These are phyloP conservation scores for Gila orcuttii DNA, from an alignment of 2,113 vertebrate species.

Conservation along the genomic window DNA sequence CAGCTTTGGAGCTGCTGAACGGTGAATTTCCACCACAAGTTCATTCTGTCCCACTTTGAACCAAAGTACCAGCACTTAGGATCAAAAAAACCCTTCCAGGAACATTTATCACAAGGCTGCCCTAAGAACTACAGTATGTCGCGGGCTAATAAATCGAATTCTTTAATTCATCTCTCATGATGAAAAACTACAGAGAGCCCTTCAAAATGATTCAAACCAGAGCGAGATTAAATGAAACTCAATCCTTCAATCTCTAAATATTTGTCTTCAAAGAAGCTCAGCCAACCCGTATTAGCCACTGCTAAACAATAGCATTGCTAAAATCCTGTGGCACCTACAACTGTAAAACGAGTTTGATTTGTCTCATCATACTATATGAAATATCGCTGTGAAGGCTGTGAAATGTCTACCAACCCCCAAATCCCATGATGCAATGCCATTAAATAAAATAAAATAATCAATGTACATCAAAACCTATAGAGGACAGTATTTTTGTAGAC, in stretches of 20 bases:
- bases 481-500: not conserved
- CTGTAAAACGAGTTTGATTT: no score
- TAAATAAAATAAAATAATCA: not conserved
- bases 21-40: not conserved
- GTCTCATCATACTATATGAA: not conserved
- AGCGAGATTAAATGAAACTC: not conserved
- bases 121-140: not conserved
- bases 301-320: not conserved
- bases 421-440: not conserved
- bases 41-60: not conserved
- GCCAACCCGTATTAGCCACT: not conserved
- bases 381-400: not conserved
- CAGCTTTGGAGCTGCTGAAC: not conserved
- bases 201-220: not conserved
- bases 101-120: not conserved
- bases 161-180: not conserved
- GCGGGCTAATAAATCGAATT: not conserved
- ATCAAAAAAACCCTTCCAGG: not conserved
- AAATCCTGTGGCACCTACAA: not conserved
- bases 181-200: constrained; percentile 3
- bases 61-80: not conserved
- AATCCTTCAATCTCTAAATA: not conserved
- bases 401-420: not conserved
- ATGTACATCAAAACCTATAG: not conserved
- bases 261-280: not conserved